Base-by-base conservation (phyloP, 2,888 invertebrate species). In the Melanargia galathea region DNA sequence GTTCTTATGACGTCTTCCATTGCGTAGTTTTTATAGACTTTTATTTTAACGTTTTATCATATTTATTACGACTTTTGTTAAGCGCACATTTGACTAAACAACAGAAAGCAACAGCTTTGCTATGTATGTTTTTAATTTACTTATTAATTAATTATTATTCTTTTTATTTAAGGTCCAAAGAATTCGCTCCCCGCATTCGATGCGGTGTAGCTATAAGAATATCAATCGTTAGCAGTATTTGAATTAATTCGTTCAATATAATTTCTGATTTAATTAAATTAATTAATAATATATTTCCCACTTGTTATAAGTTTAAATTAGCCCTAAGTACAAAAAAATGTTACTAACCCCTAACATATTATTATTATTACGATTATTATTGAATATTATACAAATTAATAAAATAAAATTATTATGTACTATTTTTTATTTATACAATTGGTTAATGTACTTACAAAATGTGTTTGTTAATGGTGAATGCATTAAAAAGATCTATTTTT, bases 111-210 rank as follows among this genome's bases (percentile, higher is more conserved):
- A 75, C 78, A 80, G 87, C 84, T 87, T 87, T 76, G 80, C 80
- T 78, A 71, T 82, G 38, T 78, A 71, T 82, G 38, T 60, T 55
- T 58, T 79, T 81, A 84, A 82, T 74, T 57, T 43, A 55, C 20
- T 30, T 57, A 45, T 33, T 30, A 35, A 52, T 52, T 13, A 48
- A 18, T 51, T 33, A 35, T 20, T 52, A 16, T 86, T 86, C 87
- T 71, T 88, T 86, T 83, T 75, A 73, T 82, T 73, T 87, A 88
- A 88, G 87, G 84, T 86, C 90, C 90, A 90, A 90, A 90, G 89
- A 89, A 69, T 72, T 70, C 65, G 70, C 73, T 73, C 75, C 61
- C 71, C 83, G 87, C 82, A 87, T 88, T 40, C 77, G 74, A 89
- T 89, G 71, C 83, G 84, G 73, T 82, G 82, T 74, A n/a, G n/a